Evolutionary conservation across 2,888 invertebrate genomes (phyloP).

Genomic region (Nemapogon koenigi): DNA sequence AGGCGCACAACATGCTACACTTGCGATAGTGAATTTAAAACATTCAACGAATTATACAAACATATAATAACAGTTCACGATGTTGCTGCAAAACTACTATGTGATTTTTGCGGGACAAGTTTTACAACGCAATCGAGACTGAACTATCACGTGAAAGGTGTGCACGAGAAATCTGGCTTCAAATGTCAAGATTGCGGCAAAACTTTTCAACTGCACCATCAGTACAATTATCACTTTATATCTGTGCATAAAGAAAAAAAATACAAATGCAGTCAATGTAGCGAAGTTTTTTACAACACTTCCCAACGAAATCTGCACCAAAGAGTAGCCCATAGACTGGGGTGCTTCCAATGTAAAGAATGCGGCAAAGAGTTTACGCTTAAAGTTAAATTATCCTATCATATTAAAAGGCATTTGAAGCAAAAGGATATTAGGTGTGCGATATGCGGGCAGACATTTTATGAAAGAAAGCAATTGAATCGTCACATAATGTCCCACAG

Average conservation of each 20-base stretch:
- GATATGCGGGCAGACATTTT: conserved; percentile 1
- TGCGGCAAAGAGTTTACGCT: conserved; percentile 2
- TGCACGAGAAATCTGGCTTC: conserved; percentile 1
- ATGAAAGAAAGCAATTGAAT: conserved; percentile 6
- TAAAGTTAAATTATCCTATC: neutral
- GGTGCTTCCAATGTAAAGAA: conserved; percentile 1
- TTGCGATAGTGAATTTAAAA: neutral
- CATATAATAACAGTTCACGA: neutral
- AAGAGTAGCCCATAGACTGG: conserved; percentile 27
- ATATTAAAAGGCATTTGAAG: conserved; percentile 5
- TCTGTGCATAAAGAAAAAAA: conserved; percentile 2
- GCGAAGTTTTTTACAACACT: conserved; percentile 36
- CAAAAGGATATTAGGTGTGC: neutral
- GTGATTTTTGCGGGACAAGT: neutral
- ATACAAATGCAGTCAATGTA: conserved; percentile 35
- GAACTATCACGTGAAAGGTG: neutral
- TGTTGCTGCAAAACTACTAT: neutral
- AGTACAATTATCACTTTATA: neutral
- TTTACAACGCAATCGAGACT: neutral
- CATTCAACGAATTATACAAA: neutral
- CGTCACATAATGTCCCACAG: neutral
- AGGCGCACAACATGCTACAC: neutral
- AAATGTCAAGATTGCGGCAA: neutral
- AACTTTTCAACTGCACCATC: conserved; percentile 1
- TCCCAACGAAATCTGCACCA: conserved; percentile 35